Base-by-base conservation (phyloP, 2,113 vertebrate species). In the Gyps fulvus region DNA sequence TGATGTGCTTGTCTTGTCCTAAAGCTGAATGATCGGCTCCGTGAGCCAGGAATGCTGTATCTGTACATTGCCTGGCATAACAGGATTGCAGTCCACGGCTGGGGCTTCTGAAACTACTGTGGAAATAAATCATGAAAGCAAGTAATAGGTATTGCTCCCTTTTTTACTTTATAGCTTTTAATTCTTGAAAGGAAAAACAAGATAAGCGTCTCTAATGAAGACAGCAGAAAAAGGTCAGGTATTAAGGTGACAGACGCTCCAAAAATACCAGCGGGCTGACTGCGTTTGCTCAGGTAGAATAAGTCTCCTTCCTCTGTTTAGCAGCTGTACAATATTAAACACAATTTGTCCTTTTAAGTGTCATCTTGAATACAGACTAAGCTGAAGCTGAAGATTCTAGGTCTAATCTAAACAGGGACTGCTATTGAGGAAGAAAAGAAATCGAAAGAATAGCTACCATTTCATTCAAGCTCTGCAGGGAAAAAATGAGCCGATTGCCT, bases 21-120 rank as follows among this genome's bases (percentile, higher is more conserved):
- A 29, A 82, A 23, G 10, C 17, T 71, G 31, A 50, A 43, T 2
- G 34, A 16, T 14, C 0, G 2, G 20, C 49, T 73, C 38, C 9
- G 2, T 0, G 7, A 78, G 38, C 10, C n/a, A 22, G 73, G 49
- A 79, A 31, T 13, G 61, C 34, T 27, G 0, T 8, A 16, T 13
- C 49, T 78, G 14, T 55, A 9, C 10, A 3, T 10, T 40, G 10
- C 42, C 55, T 54, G 59, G 21, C 11, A 2, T 21, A 26, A 50
- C 9, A 17, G 20, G 45, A 34, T 7, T 73, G 59, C 5, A 13
- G 29, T 8, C 38, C 47, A 2, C 1, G 2, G 23, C 1, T 19
- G 18, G 63, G n/a, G 6, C 54, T 93, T 54, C 59, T 70, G 45
- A 62, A 36, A 22, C 16, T 61, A 26, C 66, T 83, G 21, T 63